These are phyloP conservation scores for Strongylocentrotus purpuratus DNA, from an alignment of 35 echinoderm and acorn worm genomes.

Conservation along the genomic window DNA sequence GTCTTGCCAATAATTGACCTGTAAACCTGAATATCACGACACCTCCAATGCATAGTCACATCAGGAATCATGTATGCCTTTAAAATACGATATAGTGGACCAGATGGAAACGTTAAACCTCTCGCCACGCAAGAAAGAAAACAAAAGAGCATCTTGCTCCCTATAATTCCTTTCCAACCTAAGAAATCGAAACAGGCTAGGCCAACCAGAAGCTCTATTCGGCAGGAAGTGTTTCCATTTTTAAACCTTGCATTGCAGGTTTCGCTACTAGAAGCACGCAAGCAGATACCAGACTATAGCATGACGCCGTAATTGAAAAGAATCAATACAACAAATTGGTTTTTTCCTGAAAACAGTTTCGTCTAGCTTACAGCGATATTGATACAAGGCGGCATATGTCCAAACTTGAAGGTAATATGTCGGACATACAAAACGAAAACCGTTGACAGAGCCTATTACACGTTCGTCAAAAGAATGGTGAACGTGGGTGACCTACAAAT, in stretches of 20 bases:
- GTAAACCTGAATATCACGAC: too few species aligned
- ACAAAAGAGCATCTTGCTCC: neutral
- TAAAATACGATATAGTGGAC: neutral
- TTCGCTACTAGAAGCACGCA: neutral
- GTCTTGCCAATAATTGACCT: too few species aligned
- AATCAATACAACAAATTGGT: neutral
- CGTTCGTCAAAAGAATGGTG: too few species aligned
- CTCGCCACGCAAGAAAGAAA: neutral
- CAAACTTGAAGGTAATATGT: too few species aligned
- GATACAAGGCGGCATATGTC: too few species aligned
- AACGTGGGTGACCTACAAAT: too few species aligned
- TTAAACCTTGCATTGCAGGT: neutral
- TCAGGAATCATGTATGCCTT: neutral
- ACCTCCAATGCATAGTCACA: too few species aligned
- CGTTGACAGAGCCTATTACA: too few species aligned
- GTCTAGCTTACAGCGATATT: neutral
- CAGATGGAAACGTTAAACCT: neutral
- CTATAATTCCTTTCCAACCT: neutral
- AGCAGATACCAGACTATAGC: neutral
- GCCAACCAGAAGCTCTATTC: neutral
- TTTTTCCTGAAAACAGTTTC: neutral
- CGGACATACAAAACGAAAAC: too few species aligned
- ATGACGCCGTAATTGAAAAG: neutral
- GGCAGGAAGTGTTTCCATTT: neutral
- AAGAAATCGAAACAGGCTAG: neutral